Evolutionary conservation across 2,888 invertebrate genomes (phyloP), one percentile per base, ranked within the genome.

Genomic region (Archaeoteleia sp.): DNA sequence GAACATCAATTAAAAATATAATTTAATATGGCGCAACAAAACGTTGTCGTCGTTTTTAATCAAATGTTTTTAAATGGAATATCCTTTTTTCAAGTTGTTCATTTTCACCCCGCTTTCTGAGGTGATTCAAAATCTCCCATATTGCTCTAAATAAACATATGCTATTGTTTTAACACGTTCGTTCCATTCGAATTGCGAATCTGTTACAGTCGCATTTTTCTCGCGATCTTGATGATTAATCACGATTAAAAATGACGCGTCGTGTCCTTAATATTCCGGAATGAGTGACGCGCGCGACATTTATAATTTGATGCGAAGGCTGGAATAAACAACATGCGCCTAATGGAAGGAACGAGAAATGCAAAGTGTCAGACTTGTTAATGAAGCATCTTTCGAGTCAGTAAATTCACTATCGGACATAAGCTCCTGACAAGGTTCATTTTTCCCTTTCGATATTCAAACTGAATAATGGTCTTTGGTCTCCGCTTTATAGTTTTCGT

Each of bases 231-330:
- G 54, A 35, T 32, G 61, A 62, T 63, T 63, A 63, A 63, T 63
- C 62, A 63, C 62, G 62, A 63, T 63, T 63, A 63, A 63, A 63
- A 48, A 53, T 48, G 62, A 63, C 62, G 62, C 43, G 34, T 55
- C 55, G 39, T 55, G 55, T 55, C 63, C 63, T 49, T 55, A 63
- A 55, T 63, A 55, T 55, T 63, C 62, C 30, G 45, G 25, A 45
- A 46, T 25, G 51, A 61, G 39, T 61, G 53, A 61, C 62, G 48
- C 30, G 42, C 35, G 14, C 54, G 55, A 55, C 48, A 37, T 42
- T 49, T 8, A 39, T 49, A 55, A 63, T 63, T 63, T 63, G 49
- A 55, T 13, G 55, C 55, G 62, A 63, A 63, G 54, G 55, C 30
- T 63, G 62, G 61, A 45, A 51, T 45, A 34, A 61, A 61, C 60